A percentile compares a stretch with the other conserved stretches of the same genome.
Evolutionary conservation across 1,140 invertebrate species (phyloP).

Genomic region (Papilio glaucus): DNA sequence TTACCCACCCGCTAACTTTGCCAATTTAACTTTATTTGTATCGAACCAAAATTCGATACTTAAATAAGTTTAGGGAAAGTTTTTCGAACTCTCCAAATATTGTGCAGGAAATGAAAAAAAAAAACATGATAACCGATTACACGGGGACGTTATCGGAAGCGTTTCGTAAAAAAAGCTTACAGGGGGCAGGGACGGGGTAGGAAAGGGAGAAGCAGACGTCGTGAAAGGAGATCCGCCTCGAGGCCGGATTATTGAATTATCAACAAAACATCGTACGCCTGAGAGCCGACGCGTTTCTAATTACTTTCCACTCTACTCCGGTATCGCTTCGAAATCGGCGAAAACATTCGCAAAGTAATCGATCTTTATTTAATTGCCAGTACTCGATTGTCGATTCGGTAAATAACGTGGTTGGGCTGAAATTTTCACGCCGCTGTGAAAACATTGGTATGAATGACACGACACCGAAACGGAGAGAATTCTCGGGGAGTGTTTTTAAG

Average conservation of each 20-base stretch:
- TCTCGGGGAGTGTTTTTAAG: constrained; percentile 76
- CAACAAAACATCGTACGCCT: constrained; percentile 80
- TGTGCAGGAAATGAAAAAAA: constrained; percentile 64
- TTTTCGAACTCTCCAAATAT: constrained; percentile 65
- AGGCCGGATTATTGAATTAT: constrained; percentile 80
- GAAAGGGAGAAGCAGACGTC: constrained; percentile 51
- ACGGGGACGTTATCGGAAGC: constrained; percentile 68
- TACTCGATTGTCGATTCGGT: constrained; percentile 55
- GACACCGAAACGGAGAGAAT: constrained; percentile 49
- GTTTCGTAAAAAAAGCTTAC: constrained; percentile 39
- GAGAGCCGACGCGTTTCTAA: constrained; percentile 72
- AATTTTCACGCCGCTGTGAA: constrained; percentile 52
- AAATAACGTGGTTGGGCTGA: constrained; percentile 47
- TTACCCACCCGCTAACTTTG: constrained; percentile 66
- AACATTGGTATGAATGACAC: constrained; percentile 42
- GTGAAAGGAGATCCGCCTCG: constrained; percentile 68
- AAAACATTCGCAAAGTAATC: constrained; percentile 70
- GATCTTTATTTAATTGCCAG: constrained; percentile 67
- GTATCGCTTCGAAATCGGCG: constrained; percentile 70
- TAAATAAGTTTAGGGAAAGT: constrained; percentile 69
- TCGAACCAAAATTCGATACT: constrained; percentile 69
- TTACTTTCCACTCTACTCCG: constrained; percentile 72
- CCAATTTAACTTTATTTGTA: constrained; percentile 83
- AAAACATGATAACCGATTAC: constrained; percentile 77
- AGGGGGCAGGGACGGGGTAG: constrained; percentile 41